These are phyloP conservation scores for Calyptomena viridis DNA, from an alignment of 2,113 vertebrate species.

Conservation along the genomic window DNA sequence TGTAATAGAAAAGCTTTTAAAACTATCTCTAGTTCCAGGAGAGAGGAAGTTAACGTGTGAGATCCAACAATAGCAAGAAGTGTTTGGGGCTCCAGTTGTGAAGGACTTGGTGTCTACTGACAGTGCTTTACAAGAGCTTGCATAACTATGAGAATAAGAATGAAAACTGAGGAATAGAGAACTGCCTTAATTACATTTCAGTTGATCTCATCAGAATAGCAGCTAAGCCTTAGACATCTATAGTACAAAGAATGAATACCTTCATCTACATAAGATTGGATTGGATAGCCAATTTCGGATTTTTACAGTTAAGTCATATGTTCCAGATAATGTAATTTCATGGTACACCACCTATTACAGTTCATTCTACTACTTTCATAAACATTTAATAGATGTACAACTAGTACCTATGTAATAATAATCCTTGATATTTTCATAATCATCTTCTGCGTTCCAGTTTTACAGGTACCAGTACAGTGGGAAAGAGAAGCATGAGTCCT, in stretches of 20 bases:
- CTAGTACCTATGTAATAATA: background rate
- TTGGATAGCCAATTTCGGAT: background rate
- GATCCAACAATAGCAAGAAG: background rate
- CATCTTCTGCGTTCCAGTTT: constrained; percentile 47
- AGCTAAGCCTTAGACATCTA: background rate
- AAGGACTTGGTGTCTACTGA: background rate
- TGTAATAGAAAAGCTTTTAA: background rate
- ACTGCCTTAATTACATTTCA: background rate
- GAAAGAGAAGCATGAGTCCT: constrained; percentile 88
- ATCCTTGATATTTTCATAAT: background rate
- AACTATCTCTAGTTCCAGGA: background rate
- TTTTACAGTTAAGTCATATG: background rate
- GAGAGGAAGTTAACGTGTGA: background rate
- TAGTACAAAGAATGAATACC: background rate
- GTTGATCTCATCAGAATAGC: background rate
- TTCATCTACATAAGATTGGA: background rate
- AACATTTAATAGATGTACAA: background rate
- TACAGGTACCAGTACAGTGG: constrained; percentile 28
- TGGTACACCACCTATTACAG: background rate
- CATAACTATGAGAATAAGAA: background rate
- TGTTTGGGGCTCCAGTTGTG: background rate
- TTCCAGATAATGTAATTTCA: background rate
- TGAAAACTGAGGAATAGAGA: background rate
- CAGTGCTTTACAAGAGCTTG: background rate
- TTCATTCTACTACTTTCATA: background rate